These are phyloP conservation scores for Cremastinae sp. DNA, from an alignment of 2,888 invertebrate species.

Conservation along the genomic window DNA sequence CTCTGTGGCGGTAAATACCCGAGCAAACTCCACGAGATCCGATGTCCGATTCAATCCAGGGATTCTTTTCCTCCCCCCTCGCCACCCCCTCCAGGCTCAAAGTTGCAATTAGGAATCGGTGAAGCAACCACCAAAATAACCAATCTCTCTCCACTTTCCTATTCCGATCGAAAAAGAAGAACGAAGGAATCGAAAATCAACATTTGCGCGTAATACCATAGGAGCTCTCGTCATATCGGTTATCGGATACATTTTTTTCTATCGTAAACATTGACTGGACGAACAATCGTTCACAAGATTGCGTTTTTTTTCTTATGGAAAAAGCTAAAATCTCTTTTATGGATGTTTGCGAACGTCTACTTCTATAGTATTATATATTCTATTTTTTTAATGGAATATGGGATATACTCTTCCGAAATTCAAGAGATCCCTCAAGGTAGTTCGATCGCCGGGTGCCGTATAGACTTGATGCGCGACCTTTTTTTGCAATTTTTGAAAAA, in stretches of 20 bases:
- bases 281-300: no score
- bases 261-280: conserved; percentile 2
- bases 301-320: no score
- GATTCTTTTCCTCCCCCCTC: not conserved
- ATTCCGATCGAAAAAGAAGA: not conserved
- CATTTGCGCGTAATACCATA: conserved; percentile 5
- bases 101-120: conserved; percentile 45
- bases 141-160: conserved; percentile 22
- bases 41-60: conserved; percentile 50
- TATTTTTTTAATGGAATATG: no score
- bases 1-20: conserved; percentile 52
- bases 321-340: no score
- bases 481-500: no score
- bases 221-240: conserved; percentile 23
- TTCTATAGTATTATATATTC: no score
- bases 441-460: no score
- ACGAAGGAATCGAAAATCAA: not conserved
- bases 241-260: conserved; percentile 13
- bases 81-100: not conserved
- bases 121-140: conserved; percentile 49
- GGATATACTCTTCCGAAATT: no score
- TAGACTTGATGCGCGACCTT: no score
- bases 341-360: no score
- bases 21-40: conserved; percentile 44
- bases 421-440: no score